These are phyloP conservation scores for Antheraea yamamai DNA, from an alignment of 2,888 invertebrate species.

Conservation along the genomic window DNA sequence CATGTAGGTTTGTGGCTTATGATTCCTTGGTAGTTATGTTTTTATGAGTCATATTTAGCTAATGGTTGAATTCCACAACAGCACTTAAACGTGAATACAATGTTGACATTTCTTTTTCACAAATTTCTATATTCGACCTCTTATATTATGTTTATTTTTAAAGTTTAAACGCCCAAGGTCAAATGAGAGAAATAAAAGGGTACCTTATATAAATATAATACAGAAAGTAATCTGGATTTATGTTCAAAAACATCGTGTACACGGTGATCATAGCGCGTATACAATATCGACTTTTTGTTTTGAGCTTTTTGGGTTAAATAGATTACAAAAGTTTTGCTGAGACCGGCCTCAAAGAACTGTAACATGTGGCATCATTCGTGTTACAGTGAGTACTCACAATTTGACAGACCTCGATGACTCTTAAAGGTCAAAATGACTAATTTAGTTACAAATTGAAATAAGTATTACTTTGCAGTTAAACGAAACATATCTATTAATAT, in stretches of 20 bases:
- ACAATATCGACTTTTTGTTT: constrained; percentile 2
- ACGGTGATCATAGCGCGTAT: background rate
- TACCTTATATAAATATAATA: background rate
- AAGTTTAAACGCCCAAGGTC: too few species aligned
- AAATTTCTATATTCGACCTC: background rate
- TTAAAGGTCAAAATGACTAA: background rate
- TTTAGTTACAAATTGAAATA: background rate
- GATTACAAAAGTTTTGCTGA: background rate
- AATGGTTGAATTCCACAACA: background rate
- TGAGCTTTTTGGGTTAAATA: background rate
- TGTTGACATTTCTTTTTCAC: background rate
- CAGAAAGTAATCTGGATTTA: background rate
- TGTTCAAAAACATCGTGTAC: background rate
- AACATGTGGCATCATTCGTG: constrained; percentile 3
- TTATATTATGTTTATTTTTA: too few species aligned
- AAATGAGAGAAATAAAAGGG: too few species aligned
- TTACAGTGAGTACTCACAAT: background rate
- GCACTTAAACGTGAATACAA: background rate
- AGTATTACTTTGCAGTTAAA: too few species aligned
- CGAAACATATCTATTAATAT: too few species aligned
- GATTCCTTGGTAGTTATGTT: background rate
- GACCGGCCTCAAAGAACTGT: background rate
- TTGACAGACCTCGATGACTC: background rate
- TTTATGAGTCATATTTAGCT: background rate
- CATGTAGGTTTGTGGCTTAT: background rate